Evolutionary conservation across 1,140 invertebrate genomes (phyloP).

Genomic region (Choristoneura fumiferana): DNA sequence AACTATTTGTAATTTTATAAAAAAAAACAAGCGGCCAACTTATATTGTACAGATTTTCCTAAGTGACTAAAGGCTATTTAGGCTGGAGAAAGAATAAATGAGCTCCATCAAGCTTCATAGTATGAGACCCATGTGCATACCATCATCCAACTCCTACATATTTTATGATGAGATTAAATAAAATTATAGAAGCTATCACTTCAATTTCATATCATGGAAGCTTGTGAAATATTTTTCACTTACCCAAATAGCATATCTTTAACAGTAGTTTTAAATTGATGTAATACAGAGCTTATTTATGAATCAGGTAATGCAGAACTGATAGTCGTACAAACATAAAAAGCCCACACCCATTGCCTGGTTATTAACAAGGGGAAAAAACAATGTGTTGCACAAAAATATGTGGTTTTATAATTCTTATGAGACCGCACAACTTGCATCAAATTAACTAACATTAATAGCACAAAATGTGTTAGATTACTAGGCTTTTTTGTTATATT

Average conservation of each 20-base stretch:
- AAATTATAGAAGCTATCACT: too few species aligned
- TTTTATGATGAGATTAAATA: too few species aligned
- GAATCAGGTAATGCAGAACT: background rate
- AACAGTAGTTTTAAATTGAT: conserved; percentile 8
- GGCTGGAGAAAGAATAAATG: too few species aligned
- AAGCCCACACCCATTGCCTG: background rate
- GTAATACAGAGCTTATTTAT: background rate
- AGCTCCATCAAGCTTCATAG: too few species aligned
- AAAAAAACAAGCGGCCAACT: background rate
- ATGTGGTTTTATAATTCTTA: background rate
- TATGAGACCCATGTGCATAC: too few species aligned
- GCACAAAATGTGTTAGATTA: conserved; percentile 6
- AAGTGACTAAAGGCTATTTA: background rate
- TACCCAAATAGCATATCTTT: too few species aligned
- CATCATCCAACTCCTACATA: too few species aligned
- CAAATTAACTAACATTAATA: conserved; percentile 6
- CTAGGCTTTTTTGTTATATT: background rate
- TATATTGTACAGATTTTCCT: background rate
- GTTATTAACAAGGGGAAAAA: background rate
- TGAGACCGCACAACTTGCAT: background rate
- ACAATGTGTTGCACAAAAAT: background rate
- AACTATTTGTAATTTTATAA: conserved; percentile 4
- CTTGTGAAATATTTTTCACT: too few species aligned
- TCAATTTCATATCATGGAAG: too few species aligned
- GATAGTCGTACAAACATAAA: conserved; percentile 2